Evolutionary conservation across 2,113 vertebrate species (phyloP).

Genomic region (Melanostigma gelatinosum): DNA sequence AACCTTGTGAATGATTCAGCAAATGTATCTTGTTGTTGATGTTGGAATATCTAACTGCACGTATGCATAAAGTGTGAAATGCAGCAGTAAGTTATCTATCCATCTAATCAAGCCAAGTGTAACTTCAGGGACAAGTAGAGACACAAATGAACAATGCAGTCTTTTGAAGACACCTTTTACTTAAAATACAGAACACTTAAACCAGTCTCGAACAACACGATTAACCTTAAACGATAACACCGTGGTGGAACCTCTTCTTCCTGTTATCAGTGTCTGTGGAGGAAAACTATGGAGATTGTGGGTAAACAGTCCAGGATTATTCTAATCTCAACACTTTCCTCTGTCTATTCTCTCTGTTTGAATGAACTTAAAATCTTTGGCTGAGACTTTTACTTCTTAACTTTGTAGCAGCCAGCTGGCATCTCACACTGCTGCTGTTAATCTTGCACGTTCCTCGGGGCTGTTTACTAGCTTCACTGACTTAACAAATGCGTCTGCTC

Average conservation of each 20-base stretch:
- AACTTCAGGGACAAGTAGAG: not conserved
- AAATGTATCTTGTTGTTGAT: not conserved
- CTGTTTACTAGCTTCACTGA: not conserved
- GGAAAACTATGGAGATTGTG: not conserved
- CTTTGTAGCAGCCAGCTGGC: not conserved
- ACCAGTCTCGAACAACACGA: not conserved
- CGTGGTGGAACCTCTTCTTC: not conserved
- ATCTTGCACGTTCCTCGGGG: conserved; percentile 22
- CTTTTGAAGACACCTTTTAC: not conserved
- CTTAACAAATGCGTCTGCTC: not conserved
- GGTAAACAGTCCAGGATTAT: not conserved
- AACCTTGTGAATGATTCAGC: not conserved
- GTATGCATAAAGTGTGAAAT: not conserved
- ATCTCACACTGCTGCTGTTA: conserved; percentile 30
- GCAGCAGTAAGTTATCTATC: not conserved
- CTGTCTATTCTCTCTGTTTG: not conserved
- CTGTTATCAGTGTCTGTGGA: conserved; percentile 13
- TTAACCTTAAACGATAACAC: not conserved
- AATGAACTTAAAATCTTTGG: not conserved
- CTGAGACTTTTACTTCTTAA: conserved; percentile 20
- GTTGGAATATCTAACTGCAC: not conserved
- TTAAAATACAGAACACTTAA: not conserved
- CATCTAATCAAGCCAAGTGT: not conserved
- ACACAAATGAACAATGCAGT: not conserved
- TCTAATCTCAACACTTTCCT: not conserved